phyloP scores from a whole-genome alignment of 2,113 vertebrate genomes.

The Asarcornis scutulata region DNA sequence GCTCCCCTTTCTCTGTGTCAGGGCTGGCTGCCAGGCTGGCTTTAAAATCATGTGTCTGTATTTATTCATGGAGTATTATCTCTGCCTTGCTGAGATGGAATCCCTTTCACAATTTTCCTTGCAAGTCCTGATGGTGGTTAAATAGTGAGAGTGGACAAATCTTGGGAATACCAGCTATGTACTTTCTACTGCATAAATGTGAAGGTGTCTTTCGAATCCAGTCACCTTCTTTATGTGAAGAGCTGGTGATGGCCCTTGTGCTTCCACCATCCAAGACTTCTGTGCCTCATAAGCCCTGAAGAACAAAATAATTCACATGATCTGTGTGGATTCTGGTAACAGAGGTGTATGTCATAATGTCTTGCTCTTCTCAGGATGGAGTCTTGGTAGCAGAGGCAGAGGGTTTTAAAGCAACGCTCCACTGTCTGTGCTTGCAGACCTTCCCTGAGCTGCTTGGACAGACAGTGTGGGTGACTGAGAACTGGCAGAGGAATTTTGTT shows the following conservation, averaged over 20 bases:
- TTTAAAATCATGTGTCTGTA: not conserved
- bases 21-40: not conserved
- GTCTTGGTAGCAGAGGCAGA: not conserved
- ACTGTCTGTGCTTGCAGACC: not conserved
- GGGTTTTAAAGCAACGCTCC: rapidly evolving
- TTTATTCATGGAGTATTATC: not conserved
- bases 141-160: not conserved
- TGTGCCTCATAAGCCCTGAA: not conserved
- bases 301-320: not conserved
- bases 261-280: not conserved
- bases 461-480: not conserved
- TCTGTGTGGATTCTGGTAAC: not conserved
- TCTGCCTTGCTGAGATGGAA: not conserved
- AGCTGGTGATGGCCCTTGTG: not conserved
- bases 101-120: not conserved
- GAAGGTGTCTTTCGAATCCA: not conserved
- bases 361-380: not conserved
- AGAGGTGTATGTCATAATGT: not conserved
- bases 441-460: not conserved
- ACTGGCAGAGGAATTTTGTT: not conserved
- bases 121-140: not conserved
- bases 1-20: not conserved
- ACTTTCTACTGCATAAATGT: rapidly evolving
- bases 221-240: not conserved
- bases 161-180: not conserved